Conservation (phyloP, 2,113 vertebrate genomes). For the Nymphicus hollandicus region DNA sequence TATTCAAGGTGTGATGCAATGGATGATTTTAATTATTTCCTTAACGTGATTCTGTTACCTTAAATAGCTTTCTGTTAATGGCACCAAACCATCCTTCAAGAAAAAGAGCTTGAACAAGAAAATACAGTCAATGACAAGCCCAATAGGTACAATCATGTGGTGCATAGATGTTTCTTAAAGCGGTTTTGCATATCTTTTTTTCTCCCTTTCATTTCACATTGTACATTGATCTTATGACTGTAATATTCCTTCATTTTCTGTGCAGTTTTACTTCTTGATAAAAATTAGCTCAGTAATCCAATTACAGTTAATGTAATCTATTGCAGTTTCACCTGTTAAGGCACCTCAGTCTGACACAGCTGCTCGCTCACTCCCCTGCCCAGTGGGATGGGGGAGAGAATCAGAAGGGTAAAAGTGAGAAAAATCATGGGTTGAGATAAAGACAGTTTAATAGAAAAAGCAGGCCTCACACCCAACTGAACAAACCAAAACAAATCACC, state of each 20-base stretch:
- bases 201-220: neutral
- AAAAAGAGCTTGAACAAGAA: neutral
- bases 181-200: neutral
- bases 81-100: neutral
- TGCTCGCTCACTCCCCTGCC: rapidly evolving
- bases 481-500: neutral
- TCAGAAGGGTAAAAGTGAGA: neutral
- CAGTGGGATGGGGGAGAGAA: neutral
- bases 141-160: neutral
- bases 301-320: neutral
- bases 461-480: neutral
- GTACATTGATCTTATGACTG: neutral
- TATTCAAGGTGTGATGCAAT: neutral
- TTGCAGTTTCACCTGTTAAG: neutral
- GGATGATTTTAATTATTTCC: neutral
- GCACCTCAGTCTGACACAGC: neutral
- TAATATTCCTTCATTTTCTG: neutral
- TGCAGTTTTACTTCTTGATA: neutral
- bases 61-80: neutral
- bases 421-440: neutral
- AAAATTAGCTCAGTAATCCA: neutral
- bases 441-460: neutral
- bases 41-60: neutral
- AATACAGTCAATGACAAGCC: neutral
- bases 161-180: neutral